phyloP scores from a whole-genome alignment of 2,113 vertebrate genomes.

The Thinocorus orbignyianus region DNA sequence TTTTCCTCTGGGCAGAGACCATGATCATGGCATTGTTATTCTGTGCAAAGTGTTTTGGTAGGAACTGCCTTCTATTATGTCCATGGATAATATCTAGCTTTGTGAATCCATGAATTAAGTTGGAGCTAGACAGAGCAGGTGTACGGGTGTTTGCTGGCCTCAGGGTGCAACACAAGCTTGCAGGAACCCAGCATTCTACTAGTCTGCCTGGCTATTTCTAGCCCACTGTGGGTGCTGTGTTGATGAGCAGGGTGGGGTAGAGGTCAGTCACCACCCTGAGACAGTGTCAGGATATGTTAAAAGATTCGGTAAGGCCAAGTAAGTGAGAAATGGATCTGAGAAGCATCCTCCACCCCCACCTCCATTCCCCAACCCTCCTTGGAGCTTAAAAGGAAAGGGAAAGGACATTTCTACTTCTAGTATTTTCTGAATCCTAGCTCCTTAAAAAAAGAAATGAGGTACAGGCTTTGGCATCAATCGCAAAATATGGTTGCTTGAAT shows the following conservation, averaged over 20 bases:
- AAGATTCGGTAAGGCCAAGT: not conserved
- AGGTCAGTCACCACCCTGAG: not conserved
- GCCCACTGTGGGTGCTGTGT: rapidly evolving
- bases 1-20: not conserved
- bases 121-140: not conserved
- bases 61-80: not conserved
- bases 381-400: not conserved
- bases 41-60: not conserved
- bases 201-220: not conserved
- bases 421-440: not conserved
- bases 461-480: not conserved
- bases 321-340: not conserved
- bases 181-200: not conserved
- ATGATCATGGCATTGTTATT: not conserved
- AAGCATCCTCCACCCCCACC: not conserved
- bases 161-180: not conserved
- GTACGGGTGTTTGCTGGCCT: not conserved
- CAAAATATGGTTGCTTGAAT: not conserved
- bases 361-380: not conserved
- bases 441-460: not conserved
- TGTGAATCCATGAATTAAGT: not conserved
- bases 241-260: not conserved
- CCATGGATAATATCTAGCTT: not conserved
- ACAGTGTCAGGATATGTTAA: not conserved
- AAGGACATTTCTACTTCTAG: not conserved